Evolutionary conservation across 2,888 invertebrate genomes (phyloP), one percentile per base, ranked within the genome.

Genomic region (Hirtodrosophila trivittata): DNA sequence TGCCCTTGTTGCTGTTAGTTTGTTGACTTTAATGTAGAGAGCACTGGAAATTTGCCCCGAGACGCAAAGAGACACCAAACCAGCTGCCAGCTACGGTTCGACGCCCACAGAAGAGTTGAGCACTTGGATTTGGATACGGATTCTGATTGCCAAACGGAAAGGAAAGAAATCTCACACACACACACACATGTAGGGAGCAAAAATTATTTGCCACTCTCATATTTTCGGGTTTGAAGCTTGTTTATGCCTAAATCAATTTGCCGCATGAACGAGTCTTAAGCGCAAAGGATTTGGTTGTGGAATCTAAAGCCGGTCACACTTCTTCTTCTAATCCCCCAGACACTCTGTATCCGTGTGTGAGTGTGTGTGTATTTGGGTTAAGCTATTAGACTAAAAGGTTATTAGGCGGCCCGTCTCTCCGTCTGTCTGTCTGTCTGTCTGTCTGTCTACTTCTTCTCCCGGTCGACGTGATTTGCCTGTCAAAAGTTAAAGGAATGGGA

Each of bases 171-270:
- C 37, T 13, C 37, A 37, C 37, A 37, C 21, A n/a, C 12, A 21
- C 5, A 21, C 6, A 8, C 4, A 9, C 21, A 45, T 21, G 28
- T 9, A 45, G 9, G 9, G 21, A 35, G 35, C 47, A 47, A 47
- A 47, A 47, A 41, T 46, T 46, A 33, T 46, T 16, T 43, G 33
- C 28, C 28, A n/a, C 28, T 28, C 28, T 28, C 41, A 55, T 57
- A 58, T 62, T 59, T 60, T 51, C 16, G 39, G 55, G 18, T 13
- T n/a, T 12, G 21, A 64, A 55, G 66, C 77, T 66, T 82, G 87
- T 78, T 86, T 82, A 78, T 81, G 83, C 86, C 87, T 82, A 80
- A 87, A 87, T 87, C 84, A 84, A 84, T 84, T 84, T 84, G 81
- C 70, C 66, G 83, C 86, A 66, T 80, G 86, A 87, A 77, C 66